phyloP scores from a whole-genome alignment of 2,113 vertebrate genomes.

The Oenanthe melanoleuca region DNA sequence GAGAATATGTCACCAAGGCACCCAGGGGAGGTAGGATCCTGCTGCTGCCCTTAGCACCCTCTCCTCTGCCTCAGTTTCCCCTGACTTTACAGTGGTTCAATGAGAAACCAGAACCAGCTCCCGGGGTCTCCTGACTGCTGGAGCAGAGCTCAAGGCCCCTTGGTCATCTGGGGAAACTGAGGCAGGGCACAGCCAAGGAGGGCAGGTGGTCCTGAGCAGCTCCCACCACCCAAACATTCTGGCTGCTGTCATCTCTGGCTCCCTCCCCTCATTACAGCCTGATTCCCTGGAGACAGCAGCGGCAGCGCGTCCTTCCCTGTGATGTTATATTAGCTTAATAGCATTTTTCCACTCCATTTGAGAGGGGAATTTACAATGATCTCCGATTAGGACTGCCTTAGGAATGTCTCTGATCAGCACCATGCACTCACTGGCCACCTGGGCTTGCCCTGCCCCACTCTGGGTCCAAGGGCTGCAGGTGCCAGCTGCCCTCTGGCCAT shows the following conservation, averaged over 20 bases:
- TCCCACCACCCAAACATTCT: accelerated
- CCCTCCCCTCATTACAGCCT: not conserved
- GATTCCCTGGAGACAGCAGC: not conserved
- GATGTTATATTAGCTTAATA: constrained; percentile 61
- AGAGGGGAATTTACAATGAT: constrained; percentile 56
- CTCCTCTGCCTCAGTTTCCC: not conserved
- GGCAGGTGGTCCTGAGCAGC: not conserved
- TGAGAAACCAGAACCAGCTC: not conserved
- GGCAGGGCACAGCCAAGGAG: not conserved
- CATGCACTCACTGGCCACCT: accelerated
- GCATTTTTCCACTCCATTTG: constrained; percentile 68
- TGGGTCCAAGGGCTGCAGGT: accelerated
- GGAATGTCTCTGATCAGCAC: not conserved
- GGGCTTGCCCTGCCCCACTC: not conserved
- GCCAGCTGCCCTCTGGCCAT: not conserved
- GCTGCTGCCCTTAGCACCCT: not conserved
- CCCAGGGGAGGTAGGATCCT: not conserved
- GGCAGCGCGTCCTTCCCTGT: not conserved
- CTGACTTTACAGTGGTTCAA: not conserved
- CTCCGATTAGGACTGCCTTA: constrained; percentile 32
- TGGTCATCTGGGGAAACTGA: not conserved
- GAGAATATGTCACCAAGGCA: not conserved
- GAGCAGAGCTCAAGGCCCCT: not conserved
- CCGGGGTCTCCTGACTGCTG: not conserved
- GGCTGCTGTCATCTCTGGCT: not conserved